Evolutionary conservation across 2,113 vertebrate genomes (phyloP), one percentile per base, ranked within the genome.

Genomic region (Pantherophis guttatus): DNA sequence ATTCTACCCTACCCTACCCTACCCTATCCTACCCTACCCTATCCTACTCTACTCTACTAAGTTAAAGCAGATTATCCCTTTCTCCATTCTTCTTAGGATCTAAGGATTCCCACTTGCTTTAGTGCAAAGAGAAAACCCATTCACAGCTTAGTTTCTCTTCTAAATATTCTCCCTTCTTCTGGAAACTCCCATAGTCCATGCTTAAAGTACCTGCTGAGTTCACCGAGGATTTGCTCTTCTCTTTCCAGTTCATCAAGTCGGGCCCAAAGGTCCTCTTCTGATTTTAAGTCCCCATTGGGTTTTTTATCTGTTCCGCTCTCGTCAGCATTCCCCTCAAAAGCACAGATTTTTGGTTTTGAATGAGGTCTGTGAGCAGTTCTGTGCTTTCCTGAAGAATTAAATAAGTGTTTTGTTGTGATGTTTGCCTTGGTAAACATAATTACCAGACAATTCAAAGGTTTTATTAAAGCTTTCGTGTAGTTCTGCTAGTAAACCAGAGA

Each of bases 331-430:
- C 95, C 96, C 95, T 98, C 97, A 95, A 98, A 98, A 96, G 97
- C 39, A 0, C 98, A 98, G 93, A 96, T 94, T 97, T 99, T 99
- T 92, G 99, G 99, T 96, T 98, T 99, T 50, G 99, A 99, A 95
- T 99, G 98, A 95, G 98, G 99, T 94, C 97, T 99, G 97, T 98
- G 99, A 95, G 99, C 99, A 95, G 96, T 97, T 96, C 99, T 97
- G 91, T 96, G 96, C 95, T 98, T 99, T 96, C 98, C 99, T 99
- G 96, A 44, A 86, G 21, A 96, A 93, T 93, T 86, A 90, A 93
- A 65, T 8, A 90, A 86, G 87, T 52, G 23, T 52, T 94, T 93
- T 24, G 75, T 44, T n/a, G 2, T 54, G 39, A 81, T 44, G 70
- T 81, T 81, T 81, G 75, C 75, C 39, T 81, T 81, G 33, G 75